phyloP scores from a whole-genome alignment of 2,797 vertebrate species.

The Thaleichthys pacificus region DNA sequence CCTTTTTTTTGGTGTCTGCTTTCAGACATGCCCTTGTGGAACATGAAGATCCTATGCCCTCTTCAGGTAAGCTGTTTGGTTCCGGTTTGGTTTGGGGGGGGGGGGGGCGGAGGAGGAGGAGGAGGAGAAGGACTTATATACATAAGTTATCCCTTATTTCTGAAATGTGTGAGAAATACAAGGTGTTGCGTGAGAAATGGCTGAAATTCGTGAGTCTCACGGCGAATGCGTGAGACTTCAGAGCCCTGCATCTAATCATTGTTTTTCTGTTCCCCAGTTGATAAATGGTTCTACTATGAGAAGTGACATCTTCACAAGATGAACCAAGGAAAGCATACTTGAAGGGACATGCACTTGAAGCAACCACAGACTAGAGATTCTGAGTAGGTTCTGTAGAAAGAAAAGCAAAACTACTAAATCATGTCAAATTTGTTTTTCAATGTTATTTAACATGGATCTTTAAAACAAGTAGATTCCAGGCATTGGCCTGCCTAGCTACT shows the following conservation, averaged over 20 bases:
- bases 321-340: slow-evolving; percentile 37
- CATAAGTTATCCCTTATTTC: no score
- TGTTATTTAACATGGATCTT: slow-evolving; percentile 58
- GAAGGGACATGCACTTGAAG: slow-evolving; percentile 32
- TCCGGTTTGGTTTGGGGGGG: not conserved
- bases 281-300: slow-evolving; percentile 90
- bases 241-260: not conserved
- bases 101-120: not conserved
- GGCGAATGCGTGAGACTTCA: no score
- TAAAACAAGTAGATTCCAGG: slow-evolving; percentile 25
- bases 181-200: no score
- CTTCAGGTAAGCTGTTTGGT: slow-evolving; percentile 76
- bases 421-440: slow-evolving; percentile 36
- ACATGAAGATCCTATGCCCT: slow-evolving; percentile 77
- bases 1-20: slow-evolving; percentile 14
- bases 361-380: slow-evolving; percentile 20
- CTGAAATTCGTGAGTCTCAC: no score
- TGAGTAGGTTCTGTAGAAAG: slow-evolving; percentile 35
- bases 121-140: no score
- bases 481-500: slow-evolving; percentile 24
- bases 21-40: slow-evolving; percentile 80
- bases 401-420: slow-evolving; percentile 9
- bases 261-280: slow-evolving; percentile 74
- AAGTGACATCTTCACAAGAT: slow-evolving; percentile 60
- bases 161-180: no score